Conservation (phyloP, 2,888 invertebrate species). For the Drosophila meridionalis region DNA sequence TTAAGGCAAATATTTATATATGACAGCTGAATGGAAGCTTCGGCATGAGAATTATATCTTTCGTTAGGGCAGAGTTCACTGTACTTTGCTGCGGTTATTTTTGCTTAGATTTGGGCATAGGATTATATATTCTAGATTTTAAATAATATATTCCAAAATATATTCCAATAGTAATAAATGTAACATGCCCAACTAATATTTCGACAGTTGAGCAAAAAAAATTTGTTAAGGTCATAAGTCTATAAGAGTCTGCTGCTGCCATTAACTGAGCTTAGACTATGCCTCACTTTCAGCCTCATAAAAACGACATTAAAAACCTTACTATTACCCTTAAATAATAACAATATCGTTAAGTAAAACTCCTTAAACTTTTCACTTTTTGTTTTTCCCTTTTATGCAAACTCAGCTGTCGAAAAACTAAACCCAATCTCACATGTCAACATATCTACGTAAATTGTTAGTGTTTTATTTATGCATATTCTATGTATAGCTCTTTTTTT, state of each 20-base stretch:
- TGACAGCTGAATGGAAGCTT: slow-evolving; percentile 22
- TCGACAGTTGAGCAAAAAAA: neutral
- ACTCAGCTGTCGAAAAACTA: neutral
- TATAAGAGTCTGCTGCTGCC: neutral
- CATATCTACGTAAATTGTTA: slow-evolving; percentile 17
- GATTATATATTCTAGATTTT: neutral
- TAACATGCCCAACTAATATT: too few species aligned
- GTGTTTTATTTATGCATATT: slow-evolving; percentile 34
- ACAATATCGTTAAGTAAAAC: slow-evolving; percentile 14
- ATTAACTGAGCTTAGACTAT: neutral
- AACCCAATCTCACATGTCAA: neutral
- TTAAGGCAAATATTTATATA: slow-evolving; percentile 35
- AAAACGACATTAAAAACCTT: slow-evolving; percentile 2
- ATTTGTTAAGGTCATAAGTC: neutral
- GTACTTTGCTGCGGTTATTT: neutral
- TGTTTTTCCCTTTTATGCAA: slow-evolving; percentile 1
- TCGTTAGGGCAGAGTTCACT: neutral
- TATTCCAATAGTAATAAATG: too few species aligned
- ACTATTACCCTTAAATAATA: neutral
- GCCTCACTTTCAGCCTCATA: neutral
- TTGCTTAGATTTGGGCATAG: neutral
- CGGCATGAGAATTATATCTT: neutral
- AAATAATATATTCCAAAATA: too few species aligned
- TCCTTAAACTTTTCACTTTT: slow-evolving; percentile 1
- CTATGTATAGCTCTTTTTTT: slow-evolving; percentile 14